These are phyloP conservation scores for Nephrotoma guestfalica DNA, from an alignment of 2,888 invertebrate genomes.

Conservation along the genomic window DNA sequence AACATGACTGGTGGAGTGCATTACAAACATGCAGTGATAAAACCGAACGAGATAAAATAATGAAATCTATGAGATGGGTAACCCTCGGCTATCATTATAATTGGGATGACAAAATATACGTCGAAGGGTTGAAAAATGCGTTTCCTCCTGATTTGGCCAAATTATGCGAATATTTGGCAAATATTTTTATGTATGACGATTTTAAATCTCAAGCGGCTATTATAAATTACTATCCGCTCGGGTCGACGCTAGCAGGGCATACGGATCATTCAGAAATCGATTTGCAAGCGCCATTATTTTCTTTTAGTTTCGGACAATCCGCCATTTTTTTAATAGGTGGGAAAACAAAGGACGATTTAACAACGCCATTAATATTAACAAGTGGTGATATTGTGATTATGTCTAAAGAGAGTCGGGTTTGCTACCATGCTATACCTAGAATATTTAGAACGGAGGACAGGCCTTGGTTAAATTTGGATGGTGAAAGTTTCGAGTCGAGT, in stretches of 20 bases:
- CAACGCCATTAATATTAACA: slow-evolving; percentile 56
- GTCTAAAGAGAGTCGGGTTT: slow-evolving; percentile 68
- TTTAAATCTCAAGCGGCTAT: slow-evolving; percentile 86
- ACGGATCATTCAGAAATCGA: slow-evolving; percentile 88
- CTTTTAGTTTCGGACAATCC: slow-evolving; percentile 89
- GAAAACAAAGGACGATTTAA: slow-evolving; percentile 45
- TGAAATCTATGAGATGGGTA: slow-evolving; percentile 64
- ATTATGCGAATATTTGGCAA: slow-evolving; percentile 48
- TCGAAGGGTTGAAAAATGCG: slow-evolving; percentile 44
- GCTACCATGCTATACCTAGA: slow-evolving; percentile 89
- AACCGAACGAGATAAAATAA: slow-evolving; percentile 20
- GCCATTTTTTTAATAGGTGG: slow-evolving; percentile 92
- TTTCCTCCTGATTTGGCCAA: slow-evolving; percentile 62
- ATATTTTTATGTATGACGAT: slow-evolving; percentile 38
- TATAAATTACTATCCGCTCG: slow-evolving; percentile 88
- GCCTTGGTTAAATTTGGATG: slow-evolving; percentile 33
- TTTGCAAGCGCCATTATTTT: slow-evolving; percentile 75
- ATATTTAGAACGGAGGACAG: slow-evolving; percentile 42
- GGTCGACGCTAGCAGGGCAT: slow-evolving; percentile 85
- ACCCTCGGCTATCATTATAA: slow-evolving; percentile 97
- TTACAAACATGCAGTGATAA: slow-evolving; percentile 22
- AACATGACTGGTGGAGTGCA: slow-evolving; percentile 49
- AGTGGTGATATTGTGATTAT: slow-evolving; percentile 89
- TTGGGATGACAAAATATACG: slow-evolving; percentile 89
- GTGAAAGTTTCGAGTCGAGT: slow-evolving; percentile 10